These are phyloP conservation scores for Willowsia nigromaculata DNA, from an alignment of 2,888 invertebrate species.

Conservation along the genomic window DNA sequence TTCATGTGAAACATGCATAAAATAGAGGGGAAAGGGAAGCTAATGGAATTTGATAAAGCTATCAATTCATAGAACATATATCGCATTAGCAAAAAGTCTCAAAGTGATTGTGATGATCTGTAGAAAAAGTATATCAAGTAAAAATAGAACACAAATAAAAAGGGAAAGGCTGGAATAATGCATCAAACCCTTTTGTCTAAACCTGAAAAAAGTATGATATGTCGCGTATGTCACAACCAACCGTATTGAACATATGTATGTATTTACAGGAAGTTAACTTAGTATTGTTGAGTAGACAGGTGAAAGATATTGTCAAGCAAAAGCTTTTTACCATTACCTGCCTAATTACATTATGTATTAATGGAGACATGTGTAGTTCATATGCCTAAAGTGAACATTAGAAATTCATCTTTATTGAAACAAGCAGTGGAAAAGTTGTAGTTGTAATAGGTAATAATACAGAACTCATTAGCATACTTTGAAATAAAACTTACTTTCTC, in stretches of 20 bases:
- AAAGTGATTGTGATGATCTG: constrained; percentile 14
- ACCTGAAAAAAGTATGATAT: too few species aligned
- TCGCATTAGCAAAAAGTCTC: constrained; percentile 59
- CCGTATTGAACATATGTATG: too few species aligned
- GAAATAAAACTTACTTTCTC: constrained; percentile 72
- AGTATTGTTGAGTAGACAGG: background rate
- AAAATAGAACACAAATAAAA: constrained; percentile 2
- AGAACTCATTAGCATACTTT: background rate
- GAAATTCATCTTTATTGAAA: background rate
- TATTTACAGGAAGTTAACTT: too few species aligned
- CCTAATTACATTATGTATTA: background rate
- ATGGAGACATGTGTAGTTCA: background rate
- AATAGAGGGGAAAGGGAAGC: constrained; percentile 18
- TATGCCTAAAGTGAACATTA: background rate
- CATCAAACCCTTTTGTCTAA: too few species aligned
- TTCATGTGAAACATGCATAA: constrained; percentile 60
- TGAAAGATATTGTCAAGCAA: background rate
- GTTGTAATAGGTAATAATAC: background rate
- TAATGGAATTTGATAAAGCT: constrained; percentile 69
- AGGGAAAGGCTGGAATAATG: background rate
- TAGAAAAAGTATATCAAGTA: background rate
- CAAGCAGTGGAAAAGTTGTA: background rate
- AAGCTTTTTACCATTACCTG: background rate
- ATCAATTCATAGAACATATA: constrained; percentile 61
- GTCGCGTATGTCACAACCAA: too few species aligned